A percentile compares a stretch with the other conserved stretches of the same genome.
Evolutionary conservation across 2,888 invertebrate species (phyloP).

Genomic region (Rutpela maculata): DNA sequence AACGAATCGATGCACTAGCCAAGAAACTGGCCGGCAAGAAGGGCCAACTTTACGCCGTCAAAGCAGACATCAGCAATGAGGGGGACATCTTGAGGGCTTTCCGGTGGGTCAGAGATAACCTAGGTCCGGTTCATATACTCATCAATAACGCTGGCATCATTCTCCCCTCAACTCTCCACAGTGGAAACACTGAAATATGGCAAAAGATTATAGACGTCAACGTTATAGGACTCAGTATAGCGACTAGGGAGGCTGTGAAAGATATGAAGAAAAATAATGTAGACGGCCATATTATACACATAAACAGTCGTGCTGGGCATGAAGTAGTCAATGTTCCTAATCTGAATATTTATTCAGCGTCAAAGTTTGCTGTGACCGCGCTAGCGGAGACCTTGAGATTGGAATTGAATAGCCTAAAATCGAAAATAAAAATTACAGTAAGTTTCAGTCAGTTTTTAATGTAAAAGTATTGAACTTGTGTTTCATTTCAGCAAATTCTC

Average conservation of each 20-base stretch:
- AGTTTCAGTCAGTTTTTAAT: no score
- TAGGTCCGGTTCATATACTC: conserved; percentile 69
- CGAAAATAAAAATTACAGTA: no score
- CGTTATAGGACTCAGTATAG: not conserved
- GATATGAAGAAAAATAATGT: conserved; percentile 59
- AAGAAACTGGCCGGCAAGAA: conserved; percentile 51
- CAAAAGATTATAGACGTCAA: conserved; percentile 24
- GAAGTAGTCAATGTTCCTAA: no score
- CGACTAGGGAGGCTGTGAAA: conserved; percentile 61
- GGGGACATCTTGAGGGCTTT: conserved; percentile 67
- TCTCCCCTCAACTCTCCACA: conserved; percentile 51
- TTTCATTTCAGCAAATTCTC: no score
- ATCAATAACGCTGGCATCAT: conserved; percentile 71
- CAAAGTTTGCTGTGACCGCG: no score
- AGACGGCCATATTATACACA: conserved; percentile 63
- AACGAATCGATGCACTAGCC: conserved; percentile 54
- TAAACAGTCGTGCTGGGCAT: conserved; percentile 28
- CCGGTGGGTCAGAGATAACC: conserved; percentile 65
- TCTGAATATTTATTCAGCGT: no score
- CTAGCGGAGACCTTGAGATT: no score
- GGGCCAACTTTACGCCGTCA: conserved; percentile 66
- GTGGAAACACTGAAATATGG: conserved; percentile 59
- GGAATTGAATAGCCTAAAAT: no score
- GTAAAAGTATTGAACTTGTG: no score
- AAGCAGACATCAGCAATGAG: conserved; percentile 69